These are phyloP conservation scores for Gastrophryne carolinensis DNA, from an alignment of 2,797 vertebrate genomes.

Conservation along the genomic window DNA sequence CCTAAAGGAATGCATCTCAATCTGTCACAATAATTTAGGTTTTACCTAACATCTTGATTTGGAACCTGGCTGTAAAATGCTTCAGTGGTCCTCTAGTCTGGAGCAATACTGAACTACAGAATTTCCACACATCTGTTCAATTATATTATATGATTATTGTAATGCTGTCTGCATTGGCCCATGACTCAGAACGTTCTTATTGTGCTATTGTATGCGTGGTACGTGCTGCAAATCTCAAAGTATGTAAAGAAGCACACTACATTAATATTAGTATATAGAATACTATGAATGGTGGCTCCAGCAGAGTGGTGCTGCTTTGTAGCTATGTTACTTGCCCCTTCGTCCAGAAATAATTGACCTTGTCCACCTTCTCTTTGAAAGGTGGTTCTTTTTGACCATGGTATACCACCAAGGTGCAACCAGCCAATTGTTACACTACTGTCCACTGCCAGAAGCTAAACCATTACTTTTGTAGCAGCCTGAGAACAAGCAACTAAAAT, in stretches of 20 bases:
- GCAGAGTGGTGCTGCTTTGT: no score
- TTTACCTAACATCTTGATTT: neutral
- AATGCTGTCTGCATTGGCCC: neutral
- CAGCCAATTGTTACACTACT: no score
- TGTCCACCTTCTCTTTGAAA: no score
- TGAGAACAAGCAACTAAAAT: no score
- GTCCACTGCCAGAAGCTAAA: no score
- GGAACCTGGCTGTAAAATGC: slow-evolving; percentile 3
- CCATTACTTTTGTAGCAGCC: no score
- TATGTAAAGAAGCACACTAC: neutral
- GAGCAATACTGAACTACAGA: slow-evolving; percentile 12
- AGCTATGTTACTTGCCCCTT: no score
- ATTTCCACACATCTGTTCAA: slow-evolving; percentile 9
- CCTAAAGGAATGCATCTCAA: neutral
- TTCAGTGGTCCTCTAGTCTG: neutral
- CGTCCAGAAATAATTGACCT: no score
- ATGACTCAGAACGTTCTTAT: neutral
- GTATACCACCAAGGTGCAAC: no score
- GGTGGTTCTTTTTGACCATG: no score
- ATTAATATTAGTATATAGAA: no score
- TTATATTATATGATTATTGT: neutral
- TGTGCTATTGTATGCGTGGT: neutral
- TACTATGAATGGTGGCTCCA: no score
- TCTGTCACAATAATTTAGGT: neutral
- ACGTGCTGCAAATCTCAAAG: neutral